phyloP scores from a whole-genome alignment of 2,797 vertebrate genomes.

The Nannoperca australis region DNA sequence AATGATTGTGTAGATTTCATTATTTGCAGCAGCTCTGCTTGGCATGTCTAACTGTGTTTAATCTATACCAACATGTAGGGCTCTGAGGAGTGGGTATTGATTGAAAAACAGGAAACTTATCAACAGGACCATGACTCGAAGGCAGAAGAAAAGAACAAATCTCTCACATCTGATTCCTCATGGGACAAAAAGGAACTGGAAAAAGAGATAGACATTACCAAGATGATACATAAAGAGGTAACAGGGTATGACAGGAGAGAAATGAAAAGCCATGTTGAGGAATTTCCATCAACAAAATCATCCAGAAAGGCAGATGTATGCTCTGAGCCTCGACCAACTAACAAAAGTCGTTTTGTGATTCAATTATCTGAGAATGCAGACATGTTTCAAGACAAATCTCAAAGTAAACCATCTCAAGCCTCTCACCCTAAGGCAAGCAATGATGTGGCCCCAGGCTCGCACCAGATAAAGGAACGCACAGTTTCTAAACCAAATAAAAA shows the following conservation, averaged over 20 bases:
- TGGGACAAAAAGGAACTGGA: conserved; percentile 79
- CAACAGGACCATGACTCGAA: conserved; percentile 84
- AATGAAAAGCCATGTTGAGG: conserved; percentile 82
- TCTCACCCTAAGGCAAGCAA: conserved; percentile 59
- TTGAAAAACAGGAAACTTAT: conserved; percentile 94
- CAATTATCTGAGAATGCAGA: conserved; percentile 71
- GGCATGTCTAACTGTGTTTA: conserved; percentile 93
- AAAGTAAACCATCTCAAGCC: conserved; percentile 59
- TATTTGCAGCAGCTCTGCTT: conserved; percentile 61
- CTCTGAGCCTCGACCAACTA: conserved; percentile 52
- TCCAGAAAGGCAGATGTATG: conserved; percentile 61
- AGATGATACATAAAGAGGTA: conserved; percentile 83
- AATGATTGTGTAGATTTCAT: conserved; percentile 54
- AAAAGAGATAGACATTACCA: conserved; percentile 72
- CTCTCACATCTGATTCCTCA: conserved; percentile 66
- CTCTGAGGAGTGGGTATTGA: conserved; percentile 99
- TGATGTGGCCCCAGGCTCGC: conserved; percentile 40
- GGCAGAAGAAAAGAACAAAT: conserved; percentile 81
- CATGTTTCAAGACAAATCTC: conserved; percentile 67
- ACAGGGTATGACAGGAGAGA: conserved; percentile 80
- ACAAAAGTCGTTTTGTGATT: conserved; percentile 67
- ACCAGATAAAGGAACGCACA: conserved; percentile 59
- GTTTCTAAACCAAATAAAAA: conserved; percentile 76
- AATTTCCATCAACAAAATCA: conserved; percentile 72
- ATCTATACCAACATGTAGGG: conserved; percentile 98